Base-by-base conservation (phyloP, 1,140 invertebrate genomes). In the Drusus annulatus region DNA sequence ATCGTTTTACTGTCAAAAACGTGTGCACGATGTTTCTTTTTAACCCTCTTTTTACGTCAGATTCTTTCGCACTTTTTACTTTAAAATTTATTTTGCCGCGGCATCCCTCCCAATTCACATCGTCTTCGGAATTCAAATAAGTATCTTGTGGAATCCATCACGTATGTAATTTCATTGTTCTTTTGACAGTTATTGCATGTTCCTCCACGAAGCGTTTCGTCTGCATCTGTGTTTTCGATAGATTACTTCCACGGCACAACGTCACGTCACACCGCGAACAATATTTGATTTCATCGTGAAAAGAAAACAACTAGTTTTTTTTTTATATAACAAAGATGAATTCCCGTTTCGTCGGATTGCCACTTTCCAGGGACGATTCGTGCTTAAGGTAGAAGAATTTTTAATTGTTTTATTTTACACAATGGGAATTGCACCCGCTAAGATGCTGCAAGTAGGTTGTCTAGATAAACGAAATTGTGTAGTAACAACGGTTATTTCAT, bases 81-180 rank as follows among this genome's bases (percentile, higher is more conserved):
- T 65, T 69, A 50, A 69, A 69, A n/a, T 69, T 65, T 65, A 45
- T 28, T 31, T 65, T 28, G 2, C 62, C 25, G 25, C 36, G 1
- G 19, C 31, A 17, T 0, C 65, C 16, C 16, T 69, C n/a, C 31
- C 17, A 71, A 51, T 23, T 19, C n/a, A 54, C 17, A 54, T 23
- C 50, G 10, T 15, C 58, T 83, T 73, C 28, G 81, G 81, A 83
- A 83, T 83, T 83, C 81, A 80, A 83, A 83, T 83, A 83, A 83
- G 81, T 83, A 76, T 69, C 71, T 80, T 28, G 28, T 50, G 60
- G 81, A 80, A 82, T 82, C 76, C 79, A 56, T 83, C 81, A 83
- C 81, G 79, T 80, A 60, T 71, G 81, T 80, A 83, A 80, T 83
- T 83, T 79, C 79, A 83, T 83, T 78, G 75, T 68, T 58, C 36